Evolutionary conservation across 2,888 invertebrate genomes (phyloP).

Genomic region (Sturmia bella): DNA sequence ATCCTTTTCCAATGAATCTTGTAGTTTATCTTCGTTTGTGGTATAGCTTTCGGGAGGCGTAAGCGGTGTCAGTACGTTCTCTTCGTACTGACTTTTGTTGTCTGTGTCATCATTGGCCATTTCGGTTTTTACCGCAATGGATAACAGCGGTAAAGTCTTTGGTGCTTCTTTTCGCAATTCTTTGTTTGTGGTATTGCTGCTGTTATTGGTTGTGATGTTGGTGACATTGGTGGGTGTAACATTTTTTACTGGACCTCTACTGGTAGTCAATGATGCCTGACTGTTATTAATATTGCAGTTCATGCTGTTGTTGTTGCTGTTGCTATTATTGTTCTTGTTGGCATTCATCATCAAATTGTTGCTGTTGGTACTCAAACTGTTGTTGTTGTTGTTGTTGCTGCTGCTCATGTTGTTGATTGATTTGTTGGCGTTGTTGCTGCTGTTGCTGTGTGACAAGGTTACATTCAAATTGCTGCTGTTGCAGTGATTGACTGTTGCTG

Average conservation of each 20-base stretch:
- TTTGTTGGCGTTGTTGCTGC: conserved; percentile 58
- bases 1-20: conserved; percentile 70
- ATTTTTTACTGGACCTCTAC: conserved; percentile 81
- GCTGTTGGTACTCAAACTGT: conserved; percentile 71
- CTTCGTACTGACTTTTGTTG: conserved; percentile 80
- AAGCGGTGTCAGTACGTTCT: conserved; percentile 80
- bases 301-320: conserved; percentile 64
- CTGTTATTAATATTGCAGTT: conserved; percentile 75
- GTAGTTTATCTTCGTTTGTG: conserved; percentile 78
- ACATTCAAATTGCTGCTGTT: conserved; percentile 75
- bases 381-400: conserved; percentile 65
- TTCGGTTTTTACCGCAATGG: conserved; percentile 77
- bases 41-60: conserved; percentile 79
- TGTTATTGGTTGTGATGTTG: conserved; percentile 72
- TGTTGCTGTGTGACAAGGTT: conserved; percentile 74
- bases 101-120: conserved; percentile 76
- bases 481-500: conserved; percentile 67
- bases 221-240: conserved; percentile 72
- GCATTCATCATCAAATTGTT: conserved; percentile 74
- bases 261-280: conserved; percentile 77
- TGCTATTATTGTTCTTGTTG: conserved; percentile 81
- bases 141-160: conserved; percentile 62
- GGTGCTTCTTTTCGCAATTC: conserved; percentile 59
- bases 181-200: conserved; percentile 70
- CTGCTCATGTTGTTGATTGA: conserved; percentile 63